Percentiles rank a stretch among this genome's conserved stretches.
phyloP scores from a whole-genome alignment of 2,797 vertebrate species.

The Siniperca obscura region DNA sequence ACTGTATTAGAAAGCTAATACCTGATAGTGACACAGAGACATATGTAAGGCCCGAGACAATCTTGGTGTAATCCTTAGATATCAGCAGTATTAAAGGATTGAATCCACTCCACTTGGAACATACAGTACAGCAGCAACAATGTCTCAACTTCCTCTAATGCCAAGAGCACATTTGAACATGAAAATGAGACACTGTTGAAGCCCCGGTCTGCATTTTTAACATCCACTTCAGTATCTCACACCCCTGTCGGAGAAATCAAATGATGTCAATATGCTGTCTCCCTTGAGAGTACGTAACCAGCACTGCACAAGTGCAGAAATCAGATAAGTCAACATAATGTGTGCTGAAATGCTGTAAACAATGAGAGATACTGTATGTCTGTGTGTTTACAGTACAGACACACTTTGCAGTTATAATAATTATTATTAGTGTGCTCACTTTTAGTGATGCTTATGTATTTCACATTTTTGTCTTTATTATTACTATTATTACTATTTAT shows the following conservation, averaged over 20 bases:
- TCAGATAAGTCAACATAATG: slow-evolving; percentile 25
- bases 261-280: slow-evolving; percentile 32
- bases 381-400: slow-evolving; percentile 9
- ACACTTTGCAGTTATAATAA: background rate
- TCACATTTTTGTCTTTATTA: background rate
- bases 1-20: slow-evolving; percentile 71
- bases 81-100: slow-evolving; percentile 63
- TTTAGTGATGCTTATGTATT: background rate
- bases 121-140: slow-evolving; percentile 28
- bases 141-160: slow-evolving; percentile 32
- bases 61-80: slow-evolving; percentile 75
- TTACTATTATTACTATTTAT: too few relatives aligned
- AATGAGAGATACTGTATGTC: background rate
- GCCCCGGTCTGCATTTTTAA: slow-evolving; percentile 21
- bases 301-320: slow-evolving; percentile 3
- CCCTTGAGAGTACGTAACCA: slow-evolving; percentile 13
- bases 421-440: too few relatives aligned
- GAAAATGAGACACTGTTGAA: slow-evolving; percentile 19
- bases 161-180: slow-evolving; percentile 11
- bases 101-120: slow-evolving; percentile 38
- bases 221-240: slow-evolving; percentile 34
- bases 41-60: slow-evolving; percentile 66
- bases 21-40: slow-evolving; percentile 65
- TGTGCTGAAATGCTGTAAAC: slow-evolving; percentile 12
- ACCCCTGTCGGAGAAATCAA: slow-evolving; percentile 15